Base-by-base conservation (phyloP, 2,113 vertebrate genomes). In the Ictidomys tridecemlineatus region DNA sequence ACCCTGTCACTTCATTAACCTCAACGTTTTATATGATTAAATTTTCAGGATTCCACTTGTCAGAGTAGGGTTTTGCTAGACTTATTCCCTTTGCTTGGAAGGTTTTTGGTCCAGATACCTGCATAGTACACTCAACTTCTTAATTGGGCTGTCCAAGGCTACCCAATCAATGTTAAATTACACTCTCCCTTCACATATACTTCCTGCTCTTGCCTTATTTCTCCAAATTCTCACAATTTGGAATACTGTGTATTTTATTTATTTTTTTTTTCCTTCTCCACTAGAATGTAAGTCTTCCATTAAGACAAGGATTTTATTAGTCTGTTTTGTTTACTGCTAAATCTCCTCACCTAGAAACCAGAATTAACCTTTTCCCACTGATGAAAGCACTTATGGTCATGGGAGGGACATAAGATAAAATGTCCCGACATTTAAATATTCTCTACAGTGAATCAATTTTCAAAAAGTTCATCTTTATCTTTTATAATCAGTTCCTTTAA, bases 251-350 rank as follows among this genome's bases (percentile, higher is more conserved):
- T 56, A 56, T 79, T 56, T 74, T 26, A 53, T 48, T 73, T 16
- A 53, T 28, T 45, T 45, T 82, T 90, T 86, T 83, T 56, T 77
- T 80, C 74, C 45, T 92, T 77, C 45, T 28, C 14, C 9, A 28
- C 51, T 70, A 92, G 53, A 69, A 48, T 58, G 89, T 39, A 30
- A 80, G 51, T 48, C 56, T 58, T 76, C n/a, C 63, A 42, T 20
- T 8, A 45, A 9, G 96, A 96, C 12, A 56, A 89, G 45, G 9
- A 85, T 94, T 95, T 89, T 69, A 92, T 37, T 69, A 92, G 32
- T 69, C 85, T 94, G 8, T 85, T 93, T 90, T 93, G 51, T 96
- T 91, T 91, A 74, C 22, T 96, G 72, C 65, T 92, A 77, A 90
- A 67, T 82, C 80, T 32, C 63, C 22, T 42, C 32, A 87, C 34